Base-by-base conservation (phyloP, 2,888 invertebrate species). In the Lymantria dispar region DNA sequence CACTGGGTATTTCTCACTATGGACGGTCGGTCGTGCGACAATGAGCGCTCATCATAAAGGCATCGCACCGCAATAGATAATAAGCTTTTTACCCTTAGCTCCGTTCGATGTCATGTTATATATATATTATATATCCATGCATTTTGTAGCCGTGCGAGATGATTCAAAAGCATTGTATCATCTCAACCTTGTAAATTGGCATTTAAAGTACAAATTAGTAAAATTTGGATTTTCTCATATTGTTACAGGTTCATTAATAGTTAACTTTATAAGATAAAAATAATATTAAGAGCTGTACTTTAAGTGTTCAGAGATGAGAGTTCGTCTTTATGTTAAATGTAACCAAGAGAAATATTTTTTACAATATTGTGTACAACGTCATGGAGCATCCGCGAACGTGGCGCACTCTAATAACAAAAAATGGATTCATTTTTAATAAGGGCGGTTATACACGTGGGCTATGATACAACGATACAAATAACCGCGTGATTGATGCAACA, bases 141-240 rank as follows among this genome's bases (percentile, higher is more conserved):
- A 68, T 84, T 80, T 78, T 78, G 80, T 84, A 83, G 80, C 78
- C 83, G 83, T 82, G 79, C 81, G 89, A 85, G 89, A 80, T 87
- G 89, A 84, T 76, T 75, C 83, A 81, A 80, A 70, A 70, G 74
- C 77, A 74, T 80, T 81, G 89, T 82, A 65, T 83, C 89, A 84
- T 86, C 88, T 87, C 88, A 76, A 80, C 81, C 85, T 86, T 87
- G 88, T 87, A 83, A 82, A 89, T 89, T 87, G 89, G 89, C 90
- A 90, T 89, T 90, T 90, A 90, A 90, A 91, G 90, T 91, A 90
- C 91, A 91, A 91, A 90, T 87, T 88, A 89, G 90, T 90, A 88
- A 89, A 90, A 87, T 89, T 87, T 85, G 82, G 87, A 90, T 88
- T 89, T 87, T 87, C 80, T 90, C 80, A 81, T 88, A 87, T 91